Base-by-base conservation (phyloP, 2,113 vertebrate species). In the Emydura subglobosa region DNA sequence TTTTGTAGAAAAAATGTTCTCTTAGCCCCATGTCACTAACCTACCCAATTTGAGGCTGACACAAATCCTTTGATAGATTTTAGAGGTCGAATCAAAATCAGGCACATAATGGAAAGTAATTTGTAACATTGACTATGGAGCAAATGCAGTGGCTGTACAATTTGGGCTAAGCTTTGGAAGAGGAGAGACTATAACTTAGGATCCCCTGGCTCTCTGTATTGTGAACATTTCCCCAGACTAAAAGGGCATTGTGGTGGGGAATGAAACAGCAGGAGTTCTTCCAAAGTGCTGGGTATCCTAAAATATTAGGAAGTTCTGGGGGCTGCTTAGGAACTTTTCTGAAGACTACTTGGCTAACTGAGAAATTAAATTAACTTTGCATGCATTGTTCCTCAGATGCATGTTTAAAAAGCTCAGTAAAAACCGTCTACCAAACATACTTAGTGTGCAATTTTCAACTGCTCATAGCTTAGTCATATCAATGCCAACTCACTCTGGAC, bases 111-210 rank as follows among this genome's bases (percentile, higher is more conserved):
- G 34, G 65, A 96, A 87, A 79, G 44, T 79, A 27, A 51, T 7
- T 88, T 94, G 44, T 91, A 16, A n/a, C 76, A 90, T 88, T 90
- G 93, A 87, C 92, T 85, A 74, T 2, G 5, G n/a, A 54, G 12
- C 39, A 92, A 89, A 83, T 79, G 86, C 21, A 29, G 49, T 80
- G 72, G 5, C 21, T 50, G 61, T 59, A 79, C 81, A 55, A 85
- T 31, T 27, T 65, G 85, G 8, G 27, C 82, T 89, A 10, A n/a
- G 65, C 91, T 85, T 1, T 65, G 5, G 12, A 83, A 31, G 39
- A 22, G 9, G n/a, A 24, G 21, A 74, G 19, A 74, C n/a, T 74
- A 74, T 13, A 85, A 55, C 10, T 86, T 34, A 17, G 42, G 31
- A 65, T 90, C 78, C 21, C 14, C 27, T 24, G 16, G 1, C 31